Evolutionary conservation across 2,888 invertebrate species (phyloP).

Genomic region (Pristionchus entomophagus): DNA sequence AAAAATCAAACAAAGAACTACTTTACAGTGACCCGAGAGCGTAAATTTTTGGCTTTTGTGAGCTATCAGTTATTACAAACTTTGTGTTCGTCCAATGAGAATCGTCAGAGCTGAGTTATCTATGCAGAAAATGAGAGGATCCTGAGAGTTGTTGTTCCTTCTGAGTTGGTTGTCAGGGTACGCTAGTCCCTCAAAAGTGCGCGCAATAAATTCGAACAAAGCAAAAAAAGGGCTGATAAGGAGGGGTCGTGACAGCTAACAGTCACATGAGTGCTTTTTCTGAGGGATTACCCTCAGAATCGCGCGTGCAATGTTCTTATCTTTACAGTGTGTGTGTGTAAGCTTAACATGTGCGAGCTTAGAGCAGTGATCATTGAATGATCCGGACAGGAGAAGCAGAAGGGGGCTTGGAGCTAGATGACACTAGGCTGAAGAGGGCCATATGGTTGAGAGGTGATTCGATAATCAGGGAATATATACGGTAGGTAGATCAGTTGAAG

Average conservation of each 20-base stretch:
- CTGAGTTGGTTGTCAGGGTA: neutral
- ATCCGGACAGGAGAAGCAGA: neutral
- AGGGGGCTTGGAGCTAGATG: neutral
- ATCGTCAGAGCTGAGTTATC: neutral
- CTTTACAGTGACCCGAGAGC: slow-evolving; percentile 10
- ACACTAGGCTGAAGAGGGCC: neutral
- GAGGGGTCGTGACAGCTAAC: slow-evolving; percentile 1
- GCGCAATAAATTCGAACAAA: neutral
- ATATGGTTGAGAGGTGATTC: neutral
- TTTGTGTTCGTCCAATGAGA: neutral
- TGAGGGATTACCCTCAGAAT: slow-evolving; percentile 21
- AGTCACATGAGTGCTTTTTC: slow-evolving; percentile 2
- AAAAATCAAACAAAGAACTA: neutral
- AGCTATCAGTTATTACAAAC: neutral
- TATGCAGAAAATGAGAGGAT: neutral
- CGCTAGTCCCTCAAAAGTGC: slow-evolving; percentile 20
- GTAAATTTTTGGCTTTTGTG: neutral
- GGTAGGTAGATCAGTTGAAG: slow-evolving; percentile 30
- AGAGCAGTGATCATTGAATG: slow-evolving; percentile 30
- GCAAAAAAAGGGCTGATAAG: neutral
- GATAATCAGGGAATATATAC: neutral
- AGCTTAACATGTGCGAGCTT: slow-evolving; percentile 24
- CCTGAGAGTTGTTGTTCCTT: neutral
- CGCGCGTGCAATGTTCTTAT: neutral
- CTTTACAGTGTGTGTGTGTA: no score